These are phyloP conservation scores for Sibirionetta formosa DNA, from an alignment of 2,797 vertebrate species.

Conservation along the genomic window DNA sequence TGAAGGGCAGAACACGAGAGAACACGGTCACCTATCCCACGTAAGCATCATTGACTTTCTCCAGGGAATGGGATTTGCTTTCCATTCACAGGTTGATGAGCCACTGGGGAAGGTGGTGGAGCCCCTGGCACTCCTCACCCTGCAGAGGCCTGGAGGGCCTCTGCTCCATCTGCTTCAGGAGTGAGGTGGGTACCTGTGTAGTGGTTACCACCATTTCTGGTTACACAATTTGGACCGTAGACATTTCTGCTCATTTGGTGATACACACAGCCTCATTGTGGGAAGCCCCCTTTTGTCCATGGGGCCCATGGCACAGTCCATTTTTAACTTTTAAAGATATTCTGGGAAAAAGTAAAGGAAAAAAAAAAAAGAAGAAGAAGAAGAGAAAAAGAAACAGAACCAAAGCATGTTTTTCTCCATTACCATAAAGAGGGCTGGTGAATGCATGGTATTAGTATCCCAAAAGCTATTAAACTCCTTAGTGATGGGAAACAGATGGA, in stretches of 20 bases:
- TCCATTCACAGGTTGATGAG: accelerated
- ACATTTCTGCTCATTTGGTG: not conserved
- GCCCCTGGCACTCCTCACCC: not conserved
- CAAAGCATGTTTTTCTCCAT: conserved; percentile 63
- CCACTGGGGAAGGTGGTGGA: accelerated
- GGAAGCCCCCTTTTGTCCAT: accelerated
- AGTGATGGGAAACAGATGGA: conserved; percentile 85
- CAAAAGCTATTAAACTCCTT: conserved; percentile 80
- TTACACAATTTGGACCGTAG: not conserved
- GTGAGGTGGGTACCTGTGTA: not conserved
- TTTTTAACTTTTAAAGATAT: conserved; percentile 46
- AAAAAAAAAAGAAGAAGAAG: accelerated
- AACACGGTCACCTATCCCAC: accelerated
- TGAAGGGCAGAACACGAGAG: not conserved
- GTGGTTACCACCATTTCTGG: accelerated
- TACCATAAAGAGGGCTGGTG: conserved; percentile 74
- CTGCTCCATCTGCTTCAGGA: not conserved
- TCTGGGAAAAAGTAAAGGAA: not conserved
- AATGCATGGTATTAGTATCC: conserved; percentile 76
- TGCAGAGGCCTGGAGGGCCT: not conserved
- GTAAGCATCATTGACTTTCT: not conserved
- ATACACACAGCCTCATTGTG: not conserved
- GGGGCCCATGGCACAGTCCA: not conserved
- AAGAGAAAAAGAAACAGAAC: not conserved
- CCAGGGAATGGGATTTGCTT: not conserved